phyloP scores from a whole-genome alignment of 2,113 vertebrate species.

The Sinocyclocheilus maitianheensis region DNA sequence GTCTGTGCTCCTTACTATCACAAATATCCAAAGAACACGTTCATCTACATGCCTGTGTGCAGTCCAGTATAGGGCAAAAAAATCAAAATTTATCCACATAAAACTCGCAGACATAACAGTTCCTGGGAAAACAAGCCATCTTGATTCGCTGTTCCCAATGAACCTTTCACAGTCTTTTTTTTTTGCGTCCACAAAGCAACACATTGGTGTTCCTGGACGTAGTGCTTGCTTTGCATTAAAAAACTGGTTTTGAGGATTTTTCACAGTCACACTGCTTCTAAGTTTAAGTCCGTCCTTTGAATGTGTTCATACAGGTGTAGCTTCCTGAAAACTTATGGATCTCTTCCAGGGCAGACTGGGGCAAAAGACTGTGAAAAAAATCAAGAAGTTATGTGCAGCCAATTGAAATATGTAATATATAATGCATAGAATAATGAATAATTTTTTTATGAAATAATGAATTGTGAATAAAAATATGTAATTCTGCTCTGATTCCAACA shows the following conservation, averaged over 20 bases:
- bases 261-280: slow-evolving; percentile 27
- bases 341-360: slow-evolving; percentile 95
- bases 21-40: slow-evolving; percentile 1
- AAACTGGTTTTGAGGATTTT: slow-evolving; percentile 39
- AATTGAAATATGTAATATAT: too few species aligned
- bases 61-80: slow-evolving; percentile 44
- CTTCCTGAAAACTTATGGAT: slow-evolving; percentile 95
- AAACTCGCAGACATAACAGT: slow-evolving; percentile 28
- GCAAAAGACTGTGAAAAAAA: slow-evolving; percentile 83
- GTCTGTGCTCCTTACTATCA: slow-evolving; percentile 30
- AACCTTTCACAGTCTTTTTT: slow-evolving; percentile 28
- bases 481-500: background rate
- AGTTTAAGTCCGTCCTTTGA: slow-evolving; percentile 90
- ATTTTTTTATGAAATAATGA: too few species aligned
- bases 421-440: too few species aligned
- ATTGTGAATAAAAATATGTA: background rate
- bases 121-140: slow-evolving; percentile 45
- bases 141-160: slow-evolving; percentile 25
- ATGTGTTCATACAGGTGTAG: slow-evolving; percentile 99
- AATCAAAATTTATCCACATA: slow-evolving; percentile 49
- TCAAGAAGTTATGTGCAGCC: background rate
- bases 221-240: slow-evolving; percentile 31
- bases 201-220: slow-evolving; percentile 30
- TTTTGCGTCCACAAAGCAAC: slow-evolving; percentile 22
- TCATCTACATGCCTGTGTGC: slow-evolving; percentile 41